Evolutionary conservation across 2,797 vertebrate species (phyloP).

Genomic region (Gymnothorax javanicus): DNA sequence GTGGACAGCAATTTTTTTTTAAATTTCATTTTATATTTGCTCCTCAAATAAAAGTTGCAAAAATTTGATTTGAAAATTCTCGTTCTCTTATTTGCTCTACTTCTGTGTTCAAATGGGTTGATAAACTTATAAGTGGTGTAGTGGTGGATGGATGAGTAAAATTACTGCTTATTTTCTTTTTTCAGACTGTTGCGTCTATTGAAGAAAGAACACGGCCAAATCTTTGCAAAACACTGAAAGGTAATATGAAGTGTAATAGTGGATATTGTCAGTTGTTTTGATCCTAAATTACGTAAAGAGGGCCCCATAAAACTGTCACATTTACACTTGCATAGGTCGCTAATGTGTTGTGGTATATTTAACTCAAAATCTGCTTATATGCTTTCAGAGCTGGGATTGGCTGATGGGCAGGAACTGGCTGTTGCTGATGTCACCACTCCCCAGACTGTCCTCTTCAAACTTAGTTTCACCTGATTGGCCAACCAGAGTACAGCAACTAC

Average conservation of each 20-base stretch:
- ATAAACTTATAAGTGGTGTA: not conserved
- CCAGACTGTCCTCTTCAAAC: constrained; percentile 91
- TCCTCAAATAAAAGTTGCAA: not conserved
- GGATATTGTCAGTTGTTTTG: not conserved
- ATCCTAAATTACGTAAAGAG: not conserved
- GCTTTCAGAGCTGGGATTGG: constrained; percentile 81
- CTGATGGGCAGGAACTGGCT: constrained; percentile 87
- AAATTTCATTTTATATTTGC: too few species aligned
- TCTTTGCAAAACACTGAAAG: constrained; percentile 88
- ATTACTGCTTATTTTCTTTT: constrained; percentile 30
- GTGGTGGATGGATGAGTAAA: not conserved
- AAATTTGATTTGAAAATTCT: not conserved
- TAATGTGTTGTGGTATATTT: not conserved
- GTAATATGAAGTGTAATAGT: constrained; percentile 59
- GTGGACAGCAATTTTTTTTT: too few species aligned
- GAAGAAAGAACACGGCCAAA: constrained; percentile 90
- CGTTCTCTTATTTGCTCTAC: not conserved
- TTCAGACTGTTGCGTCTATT: constrained; percentile 85
- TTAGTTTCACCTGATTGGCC: constrained; percentile 84
- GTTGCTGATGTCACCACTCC: constrained; percentile 90
- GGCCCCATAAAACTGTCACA: not conserved
- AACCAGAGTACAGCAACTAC: not conserved
- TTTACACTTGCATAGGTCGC: not conserved
- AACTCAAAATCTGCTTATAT: not conserved
- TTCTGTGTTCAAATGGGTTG: not conserved